Evolutionary conservation across 2,888 invertebrate genomes (phyloP).

Genomic region (Tenthredo notha): DNA sequence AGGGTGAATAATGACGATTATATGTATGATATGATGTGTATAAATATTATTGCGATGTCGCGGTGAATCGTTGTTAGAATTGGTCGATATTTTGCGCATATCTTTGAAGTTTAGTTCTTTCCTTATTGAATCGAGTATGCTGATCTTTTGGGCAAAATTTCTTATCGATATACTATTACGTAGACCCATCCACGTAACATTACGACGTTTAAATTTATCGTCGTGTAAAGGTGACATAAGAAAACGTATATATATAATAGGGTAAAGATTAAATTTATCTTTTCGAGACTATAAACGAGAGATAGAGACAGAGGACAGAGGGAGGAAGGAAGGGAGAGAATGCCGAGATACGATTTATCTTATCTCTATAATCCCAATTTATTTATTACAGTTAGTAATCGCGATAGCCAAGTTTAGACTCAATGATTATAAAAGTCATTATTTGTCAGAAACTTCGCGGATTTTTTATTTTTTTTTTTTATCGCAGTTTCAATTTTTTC

Average conservation of each 20-base stretch:
- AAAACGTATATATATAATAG: background rate
- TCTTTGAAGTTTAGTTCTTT: background rate
- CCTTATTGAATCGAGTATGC: background rate
- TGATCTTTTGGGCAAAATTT: background rate
- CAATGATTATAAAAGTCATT: background rate
- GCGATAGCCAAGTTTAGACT: conserved; percentile 19
- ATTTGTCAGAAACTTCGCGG: background rate
- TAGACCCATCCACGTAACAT: background rate
- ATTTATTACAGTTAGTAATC: background rate
- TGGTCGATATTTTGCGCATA: background rate
- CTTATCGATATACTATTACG: background rate
- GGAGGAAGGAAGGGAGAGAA: background rate
- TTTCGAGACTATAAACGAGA: background rate
- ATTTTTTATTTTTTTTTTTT: too few relatives aligned
- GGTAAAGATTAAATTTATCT: conserved; percentile 13
- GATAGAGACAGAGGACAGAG: background rate
- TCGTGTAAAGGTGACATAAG: background rate
- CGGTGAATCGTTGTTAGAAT: background rate
- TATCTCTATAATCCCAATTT: background rate
- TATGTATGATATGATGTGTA: background rate
- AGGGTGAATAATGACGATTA: conserved; percentile 2
- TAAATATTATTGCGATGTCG: background rate
- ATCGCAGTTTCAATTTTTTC: background rate
- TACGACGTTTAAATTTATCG: background rate
- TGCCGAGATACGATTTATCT: conserved; percentile 2